phyloP scores from a whole-genome alignment of 2,888 invertebrate genomes.

The Zaprionus lineosus region DNA sequence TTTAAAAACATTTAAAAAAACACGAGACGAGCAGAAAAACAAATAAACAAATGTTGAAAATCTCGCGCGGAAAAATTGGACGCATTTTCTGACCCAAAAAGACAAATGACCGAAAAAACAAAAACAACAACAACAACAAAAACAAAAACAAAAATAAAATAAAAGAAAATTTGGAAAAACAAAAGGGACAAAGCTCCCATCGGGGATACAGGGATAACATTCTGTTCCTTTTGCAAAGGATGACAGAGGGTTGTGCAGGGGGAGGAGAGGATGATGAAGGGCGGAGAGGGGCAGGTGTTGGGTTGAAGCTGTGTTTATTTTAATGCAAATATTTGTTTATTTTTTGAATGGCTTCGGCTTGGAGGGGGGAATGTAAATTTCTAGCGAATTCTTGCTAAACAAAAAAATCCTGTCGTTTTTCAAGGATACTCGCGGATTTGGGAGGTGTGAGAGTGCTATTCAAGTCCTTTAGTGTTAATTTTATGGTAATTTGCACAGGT shows the following conservation, averaged over 20 bases:
- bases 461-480: conserved; percentile 22
- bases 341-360: conserved; percentile 44
- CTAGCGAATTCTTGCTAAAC: conserved; percentile 15
- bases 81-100: conserved; percentile 63
- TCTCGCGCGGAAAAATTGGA: conserved; percentile 61
- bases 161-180: conserved; percentile 29
- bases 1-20: conserved; percentile 2
- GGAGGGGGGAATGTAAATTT: conserved; percentile 37
- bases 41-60: conserved; percentile 42
- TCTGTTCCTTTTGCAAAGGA: conserved; percentile 1
- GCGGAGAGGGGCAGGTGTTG: conserved; percentile 5
- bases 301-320: conserved; percentile 60
- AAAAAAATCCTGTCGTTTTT: conserved; percentile 26
- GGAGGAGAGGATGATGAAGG: too few relatives aligned
- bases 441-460: conserved; percentile 22
- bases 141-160: conserved; percentile 4
- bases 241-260: too few relatives aligned
- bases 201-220: conserved; percentile 39
- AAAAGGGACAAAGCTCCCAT: conserved; percentile 54
- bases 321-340: conserved; percentile 75
- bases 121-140: conserved; percentile 10
- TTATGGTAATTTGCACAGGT: conserved; percentile 38
- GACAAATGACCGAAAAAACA: conserved; percentile 49
- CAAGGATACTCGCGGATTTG: background rate
- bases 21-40: conserved; percentile 8